Base-by-base conservation (phyloP, 2,113 vertebrate species). In the Struthio camelus region DNA sequence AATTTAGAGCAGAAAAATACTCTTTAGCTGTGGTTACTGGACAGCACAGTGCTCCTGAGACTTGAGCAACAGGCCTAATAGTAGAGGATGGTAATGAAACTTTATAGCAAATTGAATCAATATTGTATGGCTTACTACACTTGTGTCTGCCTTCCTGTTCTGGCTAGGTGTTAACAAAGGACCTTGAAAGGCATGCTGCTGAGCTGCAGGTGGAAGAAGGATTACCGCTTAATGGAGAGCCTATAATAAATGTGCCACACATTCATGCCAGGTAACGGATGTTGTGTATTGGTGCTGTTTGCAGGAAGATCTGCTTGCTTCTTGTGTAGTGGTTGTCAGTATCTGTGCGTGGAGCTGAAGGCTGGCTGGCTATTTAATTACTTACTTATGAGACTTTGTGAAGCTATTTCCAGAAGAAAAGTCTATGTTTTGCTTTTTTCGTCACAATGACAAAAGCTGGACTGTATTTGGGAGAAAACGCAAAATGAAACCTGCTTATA, bases 181-280 rank as follows among this genome's bases (percentile, higher is more conserved):
- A 99, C 97, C 98, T 99, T 18, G 99, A 99, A 97, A 98, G 97
- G 69, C 98, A 99, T 46, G 99, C 98, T 66, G 98, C 98, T 48
- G 98, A 99, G 96, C 97, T 99, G 77, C 98, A 99, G 93, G 98
- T 96, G 42, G 98, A 98, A 83, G 99, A 99, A 58, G 99, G 99
- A 32, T 95, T 99, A 51, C 97, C 98, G 3, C 95, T 93, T 77
- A 96, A 98, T 9, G 97, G 98, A 34, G 96, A 98, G 2, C 98
- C 99, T 7, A 98, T 99, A 94, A 98, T 99, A 86, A 99, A 98
- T 42, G 99, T 99, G 58, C 99, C 99, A 48, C 98, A 98, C 75
- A 99, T 99, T 89, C 99, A 98, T 22, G 99, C 99, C 7, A 98
- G 99, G 99, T 99, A 94, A 96, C 53, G 48, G 36, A 2, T 66